Percentiles rank a stretch among this genome's conserved stretches.
Evolutionary conservation across 2,797 vertebrate species (phyloP).

Genomic region (Aplochiton taeniatus): DNA sequence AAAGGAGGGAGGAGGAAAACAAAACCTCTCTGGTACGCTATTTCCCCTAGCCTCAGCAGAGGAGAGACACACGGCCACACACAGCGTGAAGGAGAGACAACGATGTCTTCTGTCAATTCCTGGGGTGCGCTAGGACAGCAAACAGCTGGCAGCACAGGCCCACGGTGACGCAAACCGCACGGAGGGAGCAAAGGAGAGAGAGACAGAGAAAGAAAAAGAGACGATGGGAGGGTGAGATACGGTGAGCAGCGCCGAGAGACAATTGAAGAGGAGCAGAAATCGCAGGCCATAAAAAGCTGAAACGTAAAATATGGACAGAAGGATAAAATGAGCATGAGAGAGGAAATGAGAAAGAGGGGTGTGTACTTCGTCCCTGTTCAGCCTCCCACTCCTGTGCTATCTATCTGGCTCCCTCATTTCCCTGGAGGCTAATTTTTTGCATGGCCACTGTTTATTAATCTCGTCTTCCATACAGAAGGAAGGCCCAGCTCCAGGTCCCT

Average conservation of each 20-base stretch:
- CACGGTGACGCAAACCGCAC: conserved; percentile 38
- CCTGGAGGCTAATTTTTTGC: conserved; percentile 39
- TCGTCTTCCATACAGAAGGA: conserved; percentile 26
- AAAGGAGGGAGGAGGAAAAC: background rate
- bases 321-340: background rate
- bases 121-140: conserved; percentile 51
- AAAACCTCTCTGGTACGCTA: background rate
- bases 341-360: conserved; percentile 20
- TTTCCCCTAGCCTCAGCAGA: background rate
- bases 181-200: conserved; percentile 31
- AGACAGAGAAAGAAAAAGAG: conserved; percentile 25
- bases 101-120: conserved; percentile 64
- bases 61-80: conserved; percentile 13
- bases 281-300: too few species aligned
- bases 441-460: conserved; percentile 58
- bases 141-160: conserved; percentile 62
- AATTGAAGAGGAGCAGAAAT: too few species aligned
- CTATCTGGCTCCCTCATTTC: conserved; percentile 35
- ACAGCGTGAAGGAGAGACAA: conserved; percentile 41
- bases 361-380: conserved; percentile 26
- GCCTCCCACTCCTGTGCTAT: conserved; percentile 20
- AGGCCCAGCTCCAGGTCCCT: conserved; percentile 22
- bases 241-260: too few species aligned
- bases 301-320: conserved; percentile 7
- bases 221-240: background rate